phyloP scores from a whole-genome alignment of 2,797 vertebrate genomes.

The Enteromius fasciolatus region DNA sequence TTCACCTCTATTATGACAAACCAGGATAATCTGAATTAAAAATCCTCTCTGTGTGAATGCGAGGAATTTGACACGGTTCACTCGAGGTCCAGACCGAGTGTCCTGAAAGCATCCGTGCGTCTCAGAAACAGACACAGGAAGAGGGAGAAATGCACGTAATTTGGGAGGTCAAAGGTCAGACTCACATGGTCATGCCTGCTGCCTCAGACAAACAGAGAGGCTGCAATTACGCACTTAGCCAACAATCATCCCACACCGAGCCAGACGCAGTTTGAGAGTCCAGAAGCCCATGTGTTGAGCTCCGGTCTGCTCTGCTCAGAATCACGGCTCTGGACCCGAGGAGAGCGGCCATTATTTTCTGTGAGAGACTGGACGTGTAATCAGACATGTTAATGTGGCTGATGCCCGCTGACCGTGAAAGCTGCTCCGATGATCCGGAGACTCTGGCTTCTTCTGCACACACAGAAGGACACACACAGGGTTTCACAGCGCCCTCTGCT shows the following conservation, averaged over 20 bases:
- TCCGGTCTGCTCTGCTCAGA: neutral
- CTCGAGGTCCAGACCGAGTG: neutral
- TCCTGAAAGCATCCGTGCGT: conserved; percentile 25
- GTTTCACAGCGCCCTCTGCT: conserved; percentile 69
- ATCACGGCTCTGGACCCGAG: neutral
- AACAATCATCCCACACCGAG: conserved; percentile 11
- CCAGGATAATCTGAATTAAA: conserved; percentile 26
- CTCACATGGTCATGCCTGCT: conserved; percentile 34
- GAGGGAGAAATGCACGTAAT: neutral
- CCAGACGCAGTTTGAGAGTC: conserved; percentile 5
- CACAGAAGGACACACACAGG: neutral
- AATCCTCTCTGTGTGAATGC: conserved; percentile 32
- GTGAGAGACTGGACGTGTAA: neutral
- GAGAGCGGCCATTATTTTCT: neutral
- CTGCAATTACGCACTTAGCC: conserved; percentile 19
- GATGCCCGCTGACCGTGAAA: neutral
- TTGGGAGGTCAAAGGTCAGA: conserved; percentile 37
- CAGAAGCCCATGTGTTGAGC: neutral
- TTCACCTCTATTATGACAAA: conserved; percentile 53
- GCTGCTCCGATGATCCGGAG: neutral
- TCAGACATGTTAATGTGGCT: no score
- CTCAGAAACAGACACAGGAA: conserved; percentile 25
- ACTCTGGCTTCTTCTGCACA: neutral
- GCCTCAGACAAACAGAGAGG: conserved; percentile 31
- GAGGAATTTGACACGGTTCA: conserved; percentile 32